Evolutionary conservation across 23 tunicate species (phyloP).

Genomic region (Trididemnum miniatum): DNA sequence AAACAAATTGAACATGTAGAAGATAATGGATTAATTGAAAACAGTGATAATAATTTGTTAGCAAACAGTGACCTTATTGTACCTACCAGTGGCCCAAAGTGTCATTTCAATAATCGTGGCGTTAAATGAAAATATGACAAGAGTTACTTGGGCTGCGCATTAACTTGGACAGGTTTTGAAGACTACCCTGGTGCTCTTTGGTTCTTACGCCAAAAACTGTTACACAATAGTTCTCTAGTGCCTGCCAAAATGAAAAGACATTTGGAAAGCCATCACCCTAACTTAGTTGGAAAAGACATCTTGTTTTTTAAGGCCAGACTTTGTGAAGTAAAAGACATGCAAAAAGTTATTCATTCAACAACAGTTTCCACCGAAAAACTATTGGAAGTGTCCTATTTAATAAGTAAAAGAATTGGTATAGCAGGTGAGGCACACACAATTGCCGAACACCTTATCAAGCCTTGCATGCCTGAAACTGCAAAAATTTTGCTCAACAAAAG

Average conservation of each 20-base stretch:
- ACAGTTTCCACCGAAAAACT: slow-evolving; percentile 12
- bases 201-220: slow-evolving; percentile 26
- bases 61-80: too few species aligned
- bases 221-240: slow-evolving; percentile 33
- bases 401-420: slow-evolving; percentile 23
- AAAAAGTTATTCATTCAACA: slow-evolving; percentile 30
- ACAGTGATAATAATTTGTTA: too few species aligned
- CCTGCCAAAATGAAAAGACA: slow-evolving; percentile 40
- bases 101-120: slow-evolving; percentile 25
- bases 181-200: slow-evolving; percentile 26
- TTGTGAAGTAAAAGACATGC: slow-evolving; percentile 19
- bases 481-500: too few species aligned
- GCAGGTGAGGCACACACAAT: slow-evolving; percentile 27
- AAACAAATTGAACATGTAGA: slow-evolving; percentile 22
- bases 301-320: slow-evolving; percentile 19
- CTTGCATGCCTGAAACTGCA: too few species aligned
- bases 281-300: too few species aligned
- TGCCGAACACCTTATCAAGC: too few species aligned
- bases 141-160: slow-evolving; percentile 30
- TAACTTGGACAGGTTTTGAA: slow-evolving; percentile 45
- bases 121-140: slow-evolving; percentile 39
- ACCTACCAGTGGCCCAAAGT: too few species aligned
- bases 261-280: slow-evolving; percentile 34
- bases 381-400: slow-evolving; percentile 26
- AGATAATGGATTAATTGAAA: slow-evolving; percentile 27